phyloP scores from a whole-genome alignment of 2,113 vertebrate species.

The Perccottus glenii region DNA sequence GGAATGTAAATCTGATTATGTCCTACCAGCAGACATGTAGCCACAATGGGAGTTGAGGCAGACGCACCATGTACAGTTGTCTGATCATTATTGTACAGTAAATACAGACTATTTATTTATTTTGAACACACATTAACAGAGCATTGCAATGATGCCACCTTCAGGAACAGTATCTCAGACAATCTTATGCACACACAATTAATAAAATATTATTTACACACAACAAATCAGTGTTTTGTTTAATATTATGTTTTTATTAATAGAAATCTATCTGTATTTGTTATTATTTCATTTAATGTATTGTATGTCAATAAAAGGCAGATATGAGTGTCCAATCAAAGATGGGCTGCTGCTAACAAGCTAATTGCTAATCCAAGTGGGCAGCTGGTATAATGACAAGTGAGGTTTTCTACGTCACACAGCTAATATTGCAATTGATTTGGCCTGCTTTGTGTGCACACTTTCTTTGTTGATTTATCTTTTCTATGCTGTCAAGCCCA shows the following conservation, averaged over 20 bases:
- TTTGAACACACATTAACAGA: too few species aligned
- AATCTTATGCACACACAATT: too few species aligned
- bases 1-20: slow-evolving; percentile 59
- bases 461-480: slow-evolving; percentile 20
- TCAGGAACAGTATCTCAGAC: too few species aligned
- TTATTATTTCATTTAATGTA: too few species aligned
- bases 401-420: not conserved
- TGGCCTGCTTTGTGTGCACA: slow-evolving; percentile 16
- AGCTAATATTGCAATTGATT: slow-evolving; percentile 10
- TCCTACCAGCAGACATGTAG: slow-evolving; percentile 2
- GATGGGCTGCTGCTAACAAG: not conserved
- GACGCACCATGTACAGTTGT: not conserved
- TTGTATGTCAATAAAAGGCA: not conserved
- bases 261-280: too few species aligned
- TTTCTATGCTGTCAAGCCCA: slow-evolving; percentile 39
- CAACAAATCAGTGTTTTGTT: too few species aligned
- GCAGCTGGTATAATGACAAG: not conserved
- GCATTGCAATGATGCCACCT: too few species aligned
- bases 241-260: too few species aligned
- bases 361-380: not conserved
- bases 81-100: not conserved
- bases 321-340: not conserved
- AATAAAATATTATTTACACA: too few species aligned
- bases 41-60: slow-evolving; percentile 9
- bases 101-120: not conserved